phyloP scores from a whole-genome alignment of 35 echinoderm and acorn worm species.

The Stichopus chloronotus region DNA sequence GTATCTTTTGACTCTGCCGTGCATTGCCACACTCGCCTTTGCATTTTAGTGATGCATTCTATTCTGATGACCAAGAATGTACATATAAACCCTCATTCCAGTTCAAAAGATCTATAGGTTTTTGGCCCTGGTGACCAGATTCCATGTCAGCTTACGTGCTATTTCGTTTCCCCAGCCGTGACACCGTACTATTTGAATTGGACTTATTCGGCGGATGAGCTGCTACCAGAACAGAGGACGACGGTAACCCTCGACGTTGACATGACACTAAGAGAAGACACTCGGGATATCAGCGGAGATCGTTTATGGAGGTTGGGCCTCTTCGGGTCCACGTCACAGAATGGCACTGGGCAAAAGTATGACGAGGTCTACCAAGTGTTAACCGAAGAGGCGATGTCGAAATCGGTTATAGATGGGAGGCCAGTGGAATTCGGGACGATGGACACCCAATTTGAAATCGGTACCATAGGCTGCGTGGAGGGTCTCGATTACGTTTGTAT shows the following conservation, averaged over 20 bases:
- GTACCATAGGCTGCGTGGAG: constrained; percentile 48
- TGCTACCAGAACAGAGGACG: constrained; percentile 61
- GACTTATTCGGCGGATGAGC: constrained; percentile 52
- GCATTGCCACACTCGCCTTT: too few species aligned
- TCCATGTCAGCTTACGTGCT: neutral
- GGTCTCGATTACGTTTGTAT: constrained; percentile 37
- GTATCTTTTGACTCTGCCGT: too few species aligned
- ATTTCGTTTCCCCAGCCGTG: constrained; percentile 60
- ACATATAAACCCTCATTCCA: too few species aligned
- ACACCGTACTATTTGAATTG: constrained; percentile 66
- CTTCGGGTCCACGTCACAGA: constrained; percentile 57
- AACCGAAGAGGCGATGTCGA: neutral
- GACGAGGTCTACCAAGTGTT: constrained; percentile 50
- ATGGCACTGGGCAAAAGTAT: constrained; percentile 58
- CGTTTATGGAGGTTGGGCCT: constrained; percentile 74
- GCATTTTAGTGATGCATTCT: too few species aligned
- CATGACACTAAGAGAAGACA: constrained; percentile 54
- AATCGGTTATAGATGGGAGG: neutral
- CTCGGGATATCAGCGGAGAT: constrained; percentile 69
- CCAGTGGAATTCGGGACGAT: constrained; percentile 11
- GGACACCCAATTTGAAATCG: constrained; percentile 45
- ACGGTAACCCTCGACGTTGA: constrained; percentile 62
- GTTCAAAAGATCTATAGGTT: too few species aligned
- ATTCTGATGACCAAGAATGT: too few species aligned
- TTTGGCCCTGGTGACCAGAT: too few species aligned